Evolutionary conservation across 2,113 vertebrate species (phyloP), one percentile per base, ranked within the genome.

Genomic region (Ceuthmochares aereus): DNA sequence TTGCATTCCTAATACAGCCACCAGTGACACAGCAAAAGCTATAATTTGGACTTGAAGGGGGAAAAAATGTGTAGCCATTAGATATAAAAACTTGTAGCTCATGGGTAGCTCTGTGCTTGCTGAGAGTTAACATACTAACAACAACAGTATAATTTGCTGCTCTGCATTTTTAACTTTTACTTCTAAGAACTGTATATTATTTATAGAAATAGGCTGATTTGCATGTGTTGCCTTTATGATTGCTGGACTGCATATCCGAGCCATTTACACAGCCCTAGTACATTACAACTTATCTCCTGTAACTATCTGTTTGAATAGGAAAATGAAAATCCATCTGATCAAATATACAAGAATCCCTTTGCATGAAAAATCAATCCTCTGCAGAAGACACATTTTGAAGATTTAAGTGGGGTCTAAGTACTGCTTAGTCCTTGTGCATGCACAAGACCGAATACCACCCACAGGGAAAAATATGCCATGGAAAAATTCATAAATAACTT

Each of bases 401-500:
- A 89, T 95, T 95, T 82, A 96, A 96, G 86, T 78, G 94, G 60
- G 80, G 89, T 91, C 89, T 79, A 89, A 91, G 81, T 54, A 69
- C 66, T 84, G 66, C 73, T 60, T 32, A 78, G 87, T 89, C 88
- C 85, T 87, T 73, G 88, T 87, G 87, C 89, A 66, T 34, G 77
- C 84, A 96, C 85, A 32, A 60, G 49, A 84, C 69, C 42, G 73
- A 92, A 84, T 91, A 84, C 88, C 96, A 93, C 90, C 96, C 92
- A 94, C 80, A 51, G 86, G 88, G 90, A 94, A 94, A 95, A 92
- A 95, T 75, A 93, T 73, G 75, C 88, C 83, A 42, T 76, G 73
- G 91, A 91, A 93, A 94, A 91, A 92, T 60, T 87, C 75, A 77
- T 81, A 91, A 94, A 86, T 90, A 93, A 83, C 82, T 96, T 81